phyloP scores from a whole-genome alignment of 2,888 invertebrate genomes.

The Dinocampus coccinellae region DNA sequence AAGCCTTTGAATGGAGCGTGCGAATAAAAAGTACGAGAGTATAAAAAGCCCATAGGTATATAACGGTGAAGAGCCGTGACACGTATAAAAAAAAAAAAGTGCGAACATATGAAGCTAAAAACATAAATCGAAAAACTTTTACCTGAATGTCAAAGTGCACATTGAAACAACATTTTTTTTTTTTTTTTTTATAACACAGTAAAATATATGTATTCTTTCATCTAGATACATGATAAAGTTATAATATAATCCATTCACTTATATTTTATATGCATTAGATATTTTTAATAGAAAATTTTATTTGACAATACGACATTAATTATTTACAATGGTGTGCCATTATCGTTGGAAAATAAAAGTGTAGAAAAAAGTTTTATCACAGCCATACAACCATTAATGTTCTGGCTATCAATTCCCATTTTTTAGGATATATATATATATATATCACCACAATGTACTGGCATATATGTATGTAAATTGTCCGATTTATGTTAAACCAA shows the following conservation, averaged over 20 bases:
- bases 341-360: background rate
- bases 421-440: background rate
- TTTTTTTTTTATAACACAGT: background rate
- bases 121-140: constrained; percentile 7
- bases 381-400: background rate
- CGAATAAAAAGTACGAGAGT: background rate
- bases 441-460: background rate
- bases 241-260: too few relatives aligned
- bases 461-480: background rate
- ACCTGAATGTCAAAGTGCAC: background rate
- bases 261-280: too few relatives aligned
- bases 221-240: too few relatives aligned
- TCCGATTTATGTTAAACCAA: background rate
- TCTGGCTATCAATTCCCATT: background rate
- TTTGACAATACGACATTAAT: background rate
- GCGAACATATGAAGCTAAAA: background rate
- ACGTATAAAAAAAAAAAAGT: background rate
- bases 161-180: background rate
- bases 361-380: background rate
- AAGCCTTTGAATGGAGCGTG: constrained; percentile 4
- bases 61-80: background rate
- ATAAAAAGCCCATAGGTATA: constrained; percentile 3
- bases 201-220: too few relatives aligned
- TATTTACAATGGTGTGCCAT: background rate
- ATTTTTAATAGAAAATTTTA: background rate